These are phyloP conservation scores for Shargacucullia verbasci DNA, from an alignment of 2,888 invertebrate species.

Conservation along the genomic window DNA sequence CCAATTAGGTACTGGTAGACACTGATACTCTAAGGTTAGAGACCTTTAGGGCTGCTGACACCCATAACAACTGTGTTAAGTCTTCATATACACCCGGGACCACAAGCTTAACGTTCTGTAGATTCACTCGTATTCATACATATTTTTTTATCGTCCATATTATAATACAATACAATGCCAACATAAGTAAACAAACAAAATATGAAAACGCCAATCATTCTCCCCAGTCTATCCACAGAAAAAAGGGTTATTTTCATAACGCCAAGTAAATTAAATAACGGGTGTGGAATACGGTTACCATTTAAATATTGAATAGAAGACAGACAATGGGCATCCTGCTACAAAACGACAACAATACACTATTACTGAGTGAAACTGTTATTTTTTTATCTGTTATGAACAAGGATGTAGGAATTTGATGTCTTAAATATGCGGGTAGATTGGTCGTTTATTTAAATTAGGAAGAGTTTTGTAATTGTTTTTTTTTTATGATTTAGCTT, in stretches of 20 bases:
- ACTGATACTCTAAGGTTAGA: too few relatives aligned
- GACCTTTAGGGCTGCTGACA: too few relatives aligned
- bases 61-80: too few relatives aligned
- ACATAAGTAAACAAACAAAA: slow-evolving; percentile 13
- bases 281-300: slow-evolving; percentile 63
- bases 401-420: slow-evolving; percentile 32
- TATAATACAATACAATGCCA: too few relatives aligned
- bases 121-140: too few relatives aligned
- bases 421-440: slow-evolving; percentile 37
- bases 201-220: slow-evolving; percentile 29
- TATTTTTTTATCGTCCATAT: too few relatives aligned
- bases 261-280: slow-evolving; percentile 69
- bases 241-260: slow-evolving; percentile 47
- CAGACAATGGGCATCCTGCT: slow-evolving; percentile 67
- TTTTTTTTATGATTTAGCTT: not conserved
- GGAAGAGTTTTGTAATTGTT: not conserved
- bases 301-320: slow-evolving; percentile 68
- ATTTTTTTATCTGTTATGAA: slow-evolving; percentile 16
- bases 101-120: too few relatives aligned
- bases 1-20: too few relatives aligned
- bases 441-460: slow-evolving; percentile 20
- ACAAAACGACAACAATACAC: slow-evolving; percentile 66
- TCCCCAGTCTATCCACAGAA: slow-evolving; percentile 9
- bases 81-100: too few relatives aligned
- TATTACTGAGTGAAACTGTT: slow-evolving; percentile 51